Conservation (phyloP, 2,113 vertebrate genomes). For the Aleadryas rufinucha region DNA sequence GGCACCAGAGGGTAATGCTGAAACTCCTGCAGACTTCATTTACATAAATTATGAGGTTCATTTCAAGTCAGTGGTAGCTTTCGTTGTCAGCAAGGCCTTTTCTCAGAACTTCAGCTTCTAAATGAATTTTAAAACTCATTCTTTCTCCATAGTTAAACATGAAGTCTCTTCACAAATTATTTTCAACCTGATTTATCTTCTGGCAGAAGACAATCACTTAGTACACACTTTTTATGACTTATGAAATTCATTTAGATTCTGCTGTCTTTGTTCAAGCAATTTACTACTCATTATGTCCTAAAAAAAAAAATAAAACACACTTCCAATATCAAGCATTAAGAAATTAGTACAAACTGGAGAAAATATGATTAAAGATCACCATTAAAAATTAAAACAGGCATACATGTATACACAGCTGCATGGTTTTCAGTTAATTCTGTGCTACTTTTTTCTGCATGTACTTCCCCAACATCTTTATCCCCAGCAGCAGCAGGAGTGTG, state of each 20-base stretch:
- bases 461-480: not conserved
- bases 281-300: not conserved
- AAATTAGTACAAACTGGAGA: not conserved
- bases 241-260: not conserved
- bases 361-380: not conserved
- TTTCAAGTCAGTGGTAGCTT: not conserved
- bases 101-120: not conserved
- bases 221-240: not conserved
- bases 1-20: not conserved
- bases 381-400: not conserved
- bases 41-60: not conserved
- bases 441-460: not conserved
- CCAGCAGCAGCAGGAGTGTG: fast-evolving
- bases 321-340: not conserved
- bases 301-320: not conserved
- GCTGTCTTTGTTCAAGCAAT: not conserved
- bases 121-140: not conserved
- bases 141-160: not conserved
- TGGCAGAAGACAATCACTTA: not conserved
- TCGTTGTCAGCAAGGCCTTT: not conserved
- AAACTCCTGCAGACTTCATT: constrained; percentile 29
- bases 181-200: not conserved
- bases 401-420: not conserved
- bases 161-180: not conserved
- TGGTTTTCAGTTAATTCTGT: not conserved